Conservation (phyloP, 1,140 invertebrate genomes). For the Atta texana region DNA sequence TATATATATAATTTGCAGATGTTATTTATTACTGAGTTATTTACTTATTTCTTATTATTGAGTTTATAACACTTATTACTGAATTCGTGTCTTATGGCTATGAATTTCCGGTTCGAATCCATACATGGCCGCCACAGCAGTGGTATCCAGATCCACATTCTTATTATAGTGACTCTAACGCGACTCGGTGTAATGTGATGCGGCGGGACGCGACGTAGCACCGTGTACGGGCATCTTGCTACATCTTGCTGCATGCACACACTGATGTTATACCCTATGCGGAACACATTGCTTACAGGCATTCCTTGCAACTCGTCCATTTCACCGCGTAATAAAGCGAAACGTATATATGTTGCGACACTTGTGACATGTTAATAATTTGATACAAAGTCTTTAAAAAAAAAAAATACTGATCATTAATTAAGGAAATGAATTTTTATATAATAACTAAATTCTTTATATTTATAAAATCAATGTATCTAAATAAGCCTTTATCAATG, state of each 20-base stretch:
- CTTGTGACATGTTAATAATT: background rate
- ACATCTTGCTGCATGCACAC: conserved; percentile 4
- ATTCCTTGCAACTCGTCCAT: background rate
- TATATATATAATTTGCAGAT: too few species aligned
- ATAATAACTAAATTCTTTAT: background rate
- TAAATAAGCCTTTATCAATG: background rate
- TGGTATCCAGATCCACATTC: too few species aligned
- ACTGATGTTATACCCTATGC: too few species aligned
- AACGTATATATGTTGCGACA: background rate
- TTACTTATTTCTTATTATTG: too few species aligned
- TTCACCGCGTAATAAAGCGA: background rate
- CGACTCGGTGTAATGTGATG: conserved; percentile 9
- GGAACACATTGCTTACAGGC: background rate
- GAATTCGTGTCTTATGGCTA: too few species aligned
- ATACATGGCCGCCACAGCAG: too few species aligned
- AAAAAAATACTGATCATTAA: background rate
- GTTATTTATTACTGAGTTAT: too few species aligned
- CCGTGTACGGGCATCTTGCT: conserved; percentile 46
- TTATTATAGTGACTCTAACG: background rate
- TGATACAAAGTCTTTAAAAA: background rate
- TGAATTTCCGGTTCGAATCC: too few species aligned
- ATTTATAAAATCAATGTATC: background rate
- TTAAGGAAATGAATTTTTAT: background rate
- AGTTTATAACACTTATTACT: too few species aligned
- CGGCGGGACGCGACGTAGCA: conserved; percentile 1